These are phyloP conservation scores for Eilema depressum DNA, from an alignment of 2,888 invertebrate genomes.

Conservation along the genomic window DNA sequence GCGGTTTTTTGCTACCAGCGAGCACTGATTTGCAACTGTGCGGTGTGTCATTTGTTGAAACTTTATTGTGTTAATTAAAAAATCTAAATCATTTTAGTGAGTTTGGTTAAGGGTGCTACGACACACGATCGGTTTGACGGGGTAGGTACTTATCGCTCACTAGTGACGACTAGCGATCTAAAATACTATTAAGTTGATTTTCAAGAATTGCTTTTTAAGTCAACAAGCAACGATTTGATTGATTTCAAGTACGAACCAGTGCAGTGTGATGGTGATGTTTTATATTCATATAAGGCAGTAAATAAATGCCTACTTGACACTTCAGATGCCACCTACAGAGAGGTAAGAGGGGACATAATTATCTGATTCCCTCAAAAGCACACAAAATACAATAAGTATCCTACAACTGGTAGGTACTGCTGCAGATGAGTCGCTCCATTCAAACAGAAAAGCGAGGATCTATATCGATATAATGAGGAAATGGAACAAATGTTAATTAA, in stretches of 20 bases:
- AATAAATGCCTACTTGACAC: neutral
- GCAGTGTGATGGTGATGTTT: too few relatives aligned
- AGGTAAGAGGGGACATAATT: neutral
- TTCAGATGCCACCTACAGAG: neutral
- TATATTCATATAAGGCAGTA: neutral
- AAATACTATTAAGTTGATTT: neutral
- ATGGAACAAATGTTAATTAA: neutral
- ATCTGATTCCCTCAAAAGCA: neutral
- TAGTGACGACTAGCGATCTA: too few relatives aligned
- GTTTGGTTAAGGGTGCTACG: slow-evolving; percentile 7
- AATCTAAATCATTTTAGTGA: slow-evolving; percentile 13
- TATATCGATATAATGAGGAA: neutral
- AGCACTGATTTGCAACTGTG: slow-evolving; percentile 36
- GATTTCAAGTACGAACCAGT: too few relatives aligned
- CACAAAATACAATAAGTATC: neutral
- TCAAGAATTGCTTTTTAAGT: neutral
- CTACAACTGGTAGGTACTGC: neutral
- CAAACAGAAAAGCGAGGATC: neutral
- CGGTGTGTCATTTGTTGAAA: slow-evolving; percentile 15
- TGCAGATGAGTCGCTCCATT: neutral
- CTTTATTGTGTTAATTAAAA: slow-evolving; percentile 23
- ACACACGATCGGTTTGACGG: neutral
- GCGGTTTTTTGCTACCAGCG: slow-evolving; percentile 31
- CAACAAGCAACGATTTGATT: too few relatives aligned
- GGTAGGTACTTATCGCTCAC: neutral